Base-by-base conservation (phyloP, 1,140 invertebrate genomes). In the Kradibia gibbosae region DNA sequence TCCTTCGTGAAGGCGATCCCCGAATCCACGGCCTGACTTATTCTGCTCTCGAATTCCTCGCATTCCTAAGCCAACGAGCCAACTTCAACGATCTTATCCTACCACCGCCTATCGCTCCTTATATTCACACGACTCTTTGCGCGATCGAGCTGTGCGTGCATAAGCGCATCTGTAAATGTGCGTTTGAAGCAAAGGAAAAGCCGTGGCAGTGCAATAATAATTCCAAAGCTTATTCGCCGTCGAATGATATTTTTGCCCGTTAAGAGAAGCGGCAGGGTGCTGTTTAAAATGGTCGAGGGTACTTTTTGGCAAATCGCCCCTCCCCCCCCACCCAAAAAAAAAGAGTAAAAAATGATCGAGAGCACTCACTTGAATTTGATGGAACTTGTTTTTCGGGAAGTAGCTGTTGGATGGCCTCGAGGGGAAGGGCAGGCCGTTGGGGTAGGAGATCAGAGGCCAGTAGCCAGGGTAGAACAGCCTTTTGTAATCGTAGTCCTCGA, bases 371-470 rank as follows among this genome's bases (percentile, higher is more conserved):
- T 88, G 88, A 25, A 91, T 77, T 48, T 88, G 85, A 42, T 87
- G 87, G 83, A 85, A 86, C 75, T 91, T 91, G 84, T 86, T 86
- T 22, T 81, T 82, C 7, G 90, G 90, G 7, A 91, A 75, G 7
- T 81, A 71, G 34, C 73, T 81, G 80, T 89, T 86, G 57, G 85
- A 82, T 7, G 91, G 88, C 60, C 92, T 90, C 34, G 88, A 90
- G 4, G 95, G 94, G 88, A 94, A 94, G 15, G 92, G 87, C 53
- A 94, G 87, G 34, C 95, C 95, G 71, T 94, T 95, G 72, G 92
- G 92, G 85, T 95, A 93, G 39, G 89, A 88, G 75, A 96, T 86
- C 57, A 93, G 93, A 53, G 95, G 93, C 80, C 93, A 91, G 87
- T 93, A 96, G n/a, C 94, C 94, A 55, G 93, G 90, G 36, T 93